Evolutionary conservation across 1,140 invertebrate genomes (phyloP).

Genomic region (Eumaeus atala): DNA sequence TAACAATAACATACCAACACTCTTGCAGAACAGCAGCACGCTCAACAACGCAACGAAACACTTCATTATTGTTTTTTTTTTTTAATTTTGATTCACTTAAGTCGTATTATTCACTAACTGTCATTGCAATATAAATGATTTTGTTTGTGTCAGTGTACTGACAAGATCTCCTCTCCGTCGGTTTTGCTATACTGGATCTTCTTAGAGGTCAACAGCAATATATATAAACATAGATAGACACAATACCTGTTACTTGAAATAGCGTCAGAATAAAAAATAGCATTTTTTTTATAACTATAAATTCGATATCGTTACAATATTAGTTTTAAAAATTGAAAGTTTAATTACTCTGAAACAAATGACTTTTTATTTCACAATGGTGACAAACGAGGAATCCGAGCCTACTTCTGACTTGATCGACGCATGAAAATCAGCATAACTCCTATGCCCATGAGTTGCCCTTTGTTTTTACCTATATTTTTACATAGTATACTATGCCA

Average conservation of each 20-base stretch:
- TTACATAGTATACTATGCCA: no score
- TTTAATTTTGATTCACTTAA: not conserved
- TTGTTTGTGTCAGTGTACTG: conserved; percentile 5
- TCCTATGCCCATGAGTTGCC: no score
- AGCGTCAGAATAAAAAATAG: conserved; percentile 23
- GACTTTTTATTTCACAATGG: no score
- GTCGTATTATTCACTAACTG: not conserved
- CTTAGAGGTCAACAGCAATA: conserved; percentile 45
- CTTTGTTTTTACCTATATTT: no score
- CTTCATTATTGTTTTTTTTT: conserved; percentile 28
- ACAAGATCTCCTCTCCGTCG: conserved; percentile 34
- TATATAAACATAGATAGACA: conserved; percentile 31
- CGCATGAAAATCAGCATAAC: no score
- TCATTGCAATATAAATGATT: conserved; percentile 7
- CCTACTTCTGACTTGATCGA: no score
- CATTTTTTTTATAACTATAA: not conserved
- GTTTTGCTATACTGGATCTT: conserved; percentile 41
- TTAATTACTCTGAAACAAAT: no score
- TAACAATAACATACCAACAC: conserved; percentile 20
- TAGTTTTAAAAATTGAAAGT: no score
- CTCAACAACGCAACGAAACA: conserved; percentile 22
- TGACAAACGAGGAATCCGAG: no score
- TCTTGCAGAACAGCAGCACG: conserved; percentile 26
- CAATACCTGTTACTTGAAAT: conserved; percentile 21
- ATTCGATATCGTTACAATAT: no score